phyloP scores from a whole-genome alignment of 1,140 invertebrate genomes.

The Drosophila nikananu region DNA sequence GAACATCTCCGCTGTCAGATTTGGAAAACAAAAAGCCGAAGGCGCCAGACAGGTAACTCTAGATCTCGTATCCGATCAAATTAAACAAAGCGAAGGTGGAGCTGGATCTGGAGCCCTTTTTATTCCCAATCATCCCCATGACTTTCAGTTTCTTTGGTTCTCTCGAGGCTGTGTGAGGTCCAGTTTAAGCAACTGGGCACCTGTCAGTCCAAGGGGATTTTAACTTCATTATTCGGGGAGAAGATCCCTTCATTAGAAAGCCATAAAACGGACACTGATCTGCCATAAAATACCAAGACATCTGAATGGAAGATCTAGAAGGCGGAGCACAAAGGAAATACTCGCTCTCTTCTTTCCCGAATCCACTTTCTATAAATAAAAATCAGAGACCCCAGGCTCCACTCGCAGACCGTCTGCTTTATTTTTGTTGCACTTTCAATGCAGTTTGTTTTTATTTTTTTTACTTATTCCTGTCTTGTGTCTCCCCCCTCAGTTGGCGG shows the following conservation, averaged over 20 bases:
- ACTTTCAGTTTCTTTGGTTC: conserved; percentile 27
- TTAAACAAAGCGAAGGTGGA: conserved; percentile 34
- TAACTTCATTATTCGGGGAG: conserved; percentile 10
- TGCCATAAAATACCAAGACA: conserved; percentile 28
- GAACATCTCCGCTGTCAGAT: conserved; percentile 44
- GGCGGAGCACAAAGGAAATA: conserved; percentile 10
- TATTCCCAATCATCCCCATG: conserved; percentile 23
- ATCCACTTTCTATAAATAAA: conserved; percentile 67
- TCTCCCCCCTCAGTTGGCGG: conserved; percentile 31
- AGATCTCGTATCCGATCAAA: conserved; percentile 40
- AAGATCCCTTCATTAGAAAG: conserved; percentile 48
- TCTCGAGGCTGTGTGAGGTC: conserved; percentile 40
- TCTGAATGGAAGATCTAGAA: conserved; percentile 27
- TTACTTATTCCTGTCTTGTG: conserved; percentile 23
- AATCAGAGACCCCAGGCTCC: conserved; percentile 8
- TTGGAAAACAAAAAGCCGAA: conserved; percentile 22
- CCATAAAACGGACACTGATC: conserved; percentile 45
- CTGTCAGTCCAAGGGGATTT: conserved; percentile 25
- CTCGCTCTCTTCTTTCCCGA: conserved; percentile 12
- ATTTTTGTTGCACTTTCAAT: conserved; percentile 59
- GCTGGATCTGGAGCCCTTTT: conserved; percentile 9
- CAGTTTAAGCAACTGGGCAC: conserved; percentile 17
- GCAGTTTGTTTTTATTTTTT: conserved; percentile 30
- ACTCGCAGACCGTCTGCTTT: conserved; percentile 28
- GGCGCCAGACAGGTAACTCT: conserved; percentile 48